Percentiles rank a stretch among this genome's conserved stretches.
phyloP scores from a whole-genome alignment of 2,797 vertebrate species.

The Austrolebias charrua region DNA sequence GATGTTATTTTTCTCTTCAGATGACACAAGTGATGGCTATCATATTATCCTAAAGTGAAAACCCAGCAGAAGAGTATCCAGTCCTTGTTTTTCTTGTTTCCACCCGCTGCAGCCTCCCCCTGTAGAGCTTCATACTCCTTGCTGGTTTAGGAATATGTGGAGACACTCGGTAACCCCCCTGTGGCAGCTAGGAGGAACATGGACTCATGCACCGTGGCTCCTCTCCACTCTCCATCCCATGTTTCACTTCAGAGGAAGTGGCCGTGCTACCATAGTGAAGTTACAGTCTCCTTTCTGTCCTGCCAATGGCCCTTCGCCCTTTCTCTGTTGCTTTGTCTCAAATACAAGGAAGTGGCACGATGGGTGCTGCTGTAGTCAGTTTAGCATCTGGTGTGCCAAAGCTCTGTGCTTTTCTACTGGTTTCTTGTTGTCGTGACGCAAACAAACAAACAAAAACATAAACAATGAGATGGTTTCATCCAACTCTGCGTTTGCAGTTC shows the following conservation, averaged over 20 bases:
- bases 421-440: conserved; percentile 3
- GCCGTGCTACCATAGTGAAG: conserved; percentile 52
- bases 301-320: conserved; percentile 30
- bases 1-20: conserved; percentile 67
- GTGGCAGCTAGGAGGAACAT: conserved; percentile 51
- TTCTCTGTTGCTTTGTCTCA: conserved; percentile 38
- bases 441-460: too few species aligned
- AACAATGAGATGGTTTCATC: neutral
- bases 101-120: conserved; percentile 41
- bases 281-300: conserved; percentile 30
- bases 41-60: conserved; percentile 96
- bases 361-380: conserved; percentile 29
- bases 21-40: conserved; percentile 92
- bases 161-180: conserved; percentile 29
- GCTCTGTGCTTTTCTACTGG: conserved; percentile 34
- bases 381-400: conserved; percentile 57
- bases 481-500: conserved; percentile 16
- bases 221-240: conserved; percentile 50
- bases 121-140: conserved; percentile 47
- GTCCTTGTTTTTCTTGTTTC: conserved; percentile 43
- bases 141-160: conserved; percentile 48
- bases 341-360: conserved; percentile 30
- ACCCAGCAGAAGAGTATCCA: conserved; percentile 19
- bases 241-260: conserved; percentile 61
- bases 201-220: conserved; percentile 36